phyloP scores from a whole-genome alignment of 2,797 vertebrate species.

The Arnoldichthys spilopterus region DNA sequence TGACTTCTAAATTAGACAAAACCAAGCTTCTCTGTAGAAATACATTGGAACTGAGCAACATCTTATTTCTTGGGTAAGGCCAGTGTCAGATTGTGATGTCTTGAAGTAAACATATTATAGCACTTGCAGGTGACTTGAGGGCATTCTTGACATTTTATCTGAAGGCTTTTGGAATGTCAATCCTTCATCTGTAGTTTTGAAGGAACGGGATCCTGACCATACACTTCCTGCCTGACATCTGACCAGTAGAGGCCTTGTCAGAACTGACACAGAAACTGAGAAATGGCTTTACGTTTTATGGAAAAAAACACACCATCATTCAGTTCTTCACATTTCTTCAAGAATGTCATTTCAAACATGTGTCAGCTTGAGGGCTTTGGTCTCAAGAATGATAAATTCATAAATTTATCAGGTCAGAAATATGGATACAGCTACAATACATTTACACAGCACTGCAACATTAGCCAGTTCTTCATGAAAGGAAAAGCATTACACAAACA shows the following conservation, averaged over 20 bases:
- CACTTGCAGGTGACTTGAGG: conserved; percentile 1
- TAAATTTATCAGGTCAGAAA: not conserved
- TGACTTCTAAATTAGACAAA: not conserved
- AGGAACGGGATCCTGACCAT: conserved; percentile 10
- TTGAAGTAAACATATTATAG: conserved; percentile 20
- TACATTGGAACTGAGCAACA: not conserved
- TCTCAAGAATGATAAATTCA: not conserved
- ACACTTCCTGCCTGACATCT: conserved; percentile 28
- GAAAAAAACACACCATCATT: not conserved
- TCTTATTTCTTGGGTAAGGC: not conserved
- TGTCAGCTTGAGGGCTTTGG: not conserved
- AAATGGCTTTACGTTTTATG: not conserved
- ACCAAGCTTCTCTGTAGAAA: not conserved
- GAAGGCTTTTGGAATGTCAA: conserved; percentile 1
- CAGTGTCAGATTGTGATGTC: conserved; percentile 16
- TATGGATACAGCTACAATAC: not conserved
- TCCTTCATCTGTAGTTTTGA: conserved; percentile 3
- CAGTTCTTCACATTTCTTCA: not conserved
- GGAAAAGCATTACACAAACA: not conserved
- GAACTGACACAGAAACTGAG: conserved; percentile 19
- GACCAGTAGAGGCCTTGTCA: conserved; percentile 16
- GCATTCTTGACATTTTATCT: conserved; percentile 17
- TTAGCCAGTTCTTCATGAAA: not conserved
- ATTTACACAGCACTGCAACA: not conserved
- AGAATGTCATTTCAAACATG: conserved; percentile 5